A percentile compares a stretch with the other conserved stretches of the same genome.
Evolutionary conservation across 2,797 vertebrate genomes (phyloP).

Genomic region (Ammospiza maritima): DNA sequence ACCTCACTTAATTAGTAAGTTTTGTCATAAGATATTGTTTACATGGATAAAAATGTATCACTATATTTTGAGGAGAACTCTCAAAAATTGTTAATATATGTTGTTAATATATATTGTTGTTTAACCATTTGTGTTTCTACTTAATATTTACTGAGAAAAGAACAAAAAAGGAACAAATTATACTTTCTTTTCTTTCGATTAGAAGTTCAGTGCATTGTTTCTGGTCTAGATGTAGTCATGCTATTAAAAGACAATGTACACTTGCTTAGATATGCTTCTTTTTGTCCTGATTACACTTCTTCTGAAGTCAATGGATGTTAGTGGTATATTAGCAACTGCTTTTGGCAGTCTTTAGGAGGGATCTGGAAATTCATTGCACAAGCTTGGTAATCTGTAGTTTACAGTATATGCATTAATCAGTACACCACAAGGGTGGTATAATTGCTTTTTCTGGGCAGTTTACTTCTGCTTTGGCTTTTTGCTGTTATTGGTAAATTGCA

Average conservation of each 20-base stretch:
- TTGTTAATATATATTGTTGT: neutral
- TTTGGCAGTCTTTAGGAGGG: neutral
- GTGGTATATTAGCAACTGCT: neutral
- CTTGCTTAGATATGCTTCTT: neutral
- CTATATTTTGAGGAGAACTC: neutral
- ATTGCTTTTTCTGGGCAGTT: constrained; percentile 84
- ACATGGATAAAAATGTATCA: neutral
- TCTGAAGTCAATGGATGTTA: neutral
- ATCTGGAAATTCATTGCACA: neutral
- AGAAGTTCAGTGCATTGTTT: neutral
- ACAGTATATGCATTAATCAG: neutral
- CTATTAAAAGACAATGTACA: neutral
- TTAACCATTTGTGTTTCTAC: neutral
- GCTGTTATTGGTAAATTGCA: constrained; percentile 78
- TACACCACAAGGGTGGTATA: constrained; percentile 77
- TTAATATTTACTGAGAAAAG: neutral
- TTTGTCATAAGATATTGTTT: neutral
- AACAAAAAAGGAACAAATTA: neutral
- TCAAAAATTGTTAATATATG: neutral
- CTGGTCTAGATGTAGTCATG: neutral
- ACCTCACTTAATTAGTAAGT: neutral
- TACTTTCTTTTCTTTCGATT: neutral
- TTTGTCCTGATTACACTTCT: neutral
- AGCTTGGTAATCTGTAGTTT: neutral
- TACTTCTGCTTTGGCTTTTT: constrained; percentile 82